Evolutionary conservation across 1,140 invertebrate genomes (phyloP).

Genomic region (Aporrectodea caliginosa): DNA sequence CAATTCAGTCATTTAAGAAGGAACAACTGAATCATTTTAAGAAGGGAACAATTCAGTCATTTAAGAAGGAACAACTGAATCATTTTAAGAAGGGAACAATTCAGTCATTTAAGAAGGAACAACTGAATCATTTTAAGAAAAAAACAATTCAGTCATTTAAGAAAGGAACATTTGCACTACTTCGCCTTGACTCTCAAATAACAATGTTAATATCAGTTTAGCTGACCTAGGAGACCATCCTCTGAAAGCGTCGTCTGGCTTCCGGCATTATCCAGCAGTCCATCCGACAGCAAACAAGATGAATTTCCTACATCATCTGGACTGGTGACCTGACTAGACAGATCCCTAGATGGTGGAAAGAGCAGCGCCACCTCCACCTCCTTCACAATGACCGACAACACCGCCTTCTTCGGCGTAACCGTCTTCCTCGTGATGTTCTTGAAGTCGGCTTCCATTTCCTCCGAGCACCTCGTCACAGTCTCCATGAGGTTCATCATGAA

Average conservation of each 20-base stretch:
- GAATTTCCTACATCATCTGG: not conserved
- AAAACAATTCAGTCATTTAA: too few relatives aligned
- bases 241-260: not conserved
- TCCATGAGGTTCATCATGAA: slow-evolving; percentile 81
- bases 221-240: not conserved
- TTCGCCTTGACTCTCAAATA: too few relatives aligned
- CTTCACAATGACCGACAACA: slow-evolving; percentile 69
- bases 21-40: too few relatives aligned
- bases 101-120: too few relatives aligned
- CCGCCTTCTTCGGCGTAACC: slow-evolving; percentile 33
- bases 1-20: too few relatives aligned
- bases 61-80: too few relatives aligned
- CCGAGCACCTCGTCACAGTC: slow-evolving; percentile 61
- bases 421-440: not conserved
- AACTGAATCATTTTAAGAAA: too few relatives aligned
- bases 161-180: too few relatives aligned
- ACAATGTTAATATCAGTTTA: too few relatives aligned
- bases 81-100: too few relatives aligned
- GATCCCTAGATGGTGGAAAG: not conserved
- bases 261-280: not conserved
- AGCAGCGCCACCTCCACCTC: slow-evolving; percentile 65
- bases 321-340: slow-evolving; percentile 1
- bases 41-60: too few relatives aligned
- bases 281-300: not conserved
- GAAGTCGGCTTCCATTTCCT: slow-evolving; percentile 20